These are phyloP conservation scores for Ondatra zibethicus DNA, from an alignment of 2,113 vertebrate genomes.

Conservation along the genomic window DNA sequence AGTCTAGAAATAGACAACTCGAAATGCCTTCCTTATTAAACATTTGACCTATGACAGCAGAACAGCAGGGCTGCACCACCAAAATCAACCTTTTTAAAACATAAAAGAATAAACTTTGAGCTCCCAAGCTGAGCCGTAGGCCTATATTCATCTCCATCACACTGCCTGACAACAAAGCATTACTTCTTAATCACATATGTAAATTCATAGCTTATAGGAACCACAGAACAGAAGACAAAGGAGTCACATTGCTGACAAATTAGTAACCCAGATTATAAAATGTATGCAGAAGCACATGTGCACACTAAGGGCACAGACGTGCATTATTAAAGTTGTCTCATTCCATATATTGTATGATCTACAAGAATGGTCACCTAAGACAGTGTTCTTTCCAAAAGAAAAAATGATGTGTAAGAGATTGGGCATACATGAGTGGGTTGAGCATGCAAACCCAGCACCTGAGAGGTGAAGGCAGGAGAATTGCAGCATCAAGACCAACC, in stretches of 20 bases:
- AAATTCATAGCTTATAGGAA: not conserved
- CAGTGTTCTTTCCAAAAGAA: not conserved
- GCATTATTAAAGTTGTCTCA: not conserved
- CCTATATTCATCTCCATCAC: not conserved
- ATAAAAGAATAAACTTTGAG: not conserved
- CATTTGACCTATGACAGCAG: not conserved
- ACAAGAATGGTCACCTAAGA: not conserved
- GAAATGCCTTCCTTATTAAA: slow-evolving; percentile 2
- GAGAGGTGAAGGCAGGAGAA: not conserved
- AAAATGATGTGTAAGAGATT: not conserved
- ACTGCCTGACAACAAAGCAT: not conserved
- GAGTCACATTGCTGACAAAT: not conserved
- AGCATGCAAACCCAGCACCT: not conserved
- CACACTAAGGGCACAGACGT: not conserved
- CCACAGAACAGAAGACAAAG: not conserved
- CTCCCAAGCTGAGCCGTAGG: not conserved
- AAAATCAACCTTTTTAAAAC: not conserved
- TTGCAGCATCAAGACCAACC: not conserved
- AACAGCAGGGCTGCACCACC: not conserved
- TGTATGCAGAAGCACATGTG: not conserved
- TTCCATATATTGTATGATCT: not conserved
- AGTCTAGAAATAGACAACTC: not conserved
- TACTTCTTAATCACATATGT: not conserved
- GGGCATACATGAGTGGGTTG: not conserved
- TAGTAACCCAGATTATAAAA: not conserved